A percentile compares a stretch with the other conserved stretches of the same genome.
Conservation (phyloP, 2,797 vertebrate genomes). For the Sciurus vulgaris region DNA sequence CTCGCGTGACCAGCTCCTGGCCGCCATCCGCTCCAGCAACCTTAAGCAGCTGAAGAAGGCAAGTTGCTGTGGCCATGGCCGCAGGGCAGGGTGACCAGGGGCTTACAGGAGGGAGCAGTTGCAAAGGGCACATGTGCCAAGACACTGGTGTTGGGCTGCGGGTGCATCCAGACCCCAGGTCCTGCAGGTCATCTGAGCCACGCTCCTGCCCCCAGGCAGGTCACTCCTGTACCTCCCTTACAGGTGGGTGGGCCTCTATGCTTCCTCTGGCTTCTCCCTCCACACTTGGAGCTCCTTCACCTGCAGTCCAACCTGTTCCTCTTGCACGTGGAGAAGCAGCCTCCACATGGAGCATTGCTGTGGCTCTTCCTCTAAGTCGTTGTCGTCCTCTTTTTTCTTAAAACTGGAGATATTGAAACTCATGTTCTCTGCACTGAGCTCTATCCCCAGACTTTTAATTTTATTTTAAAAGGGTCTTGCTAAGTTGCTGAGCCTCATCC, state of each 20-base stretch:
- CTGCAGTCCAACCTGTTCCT: neutral
- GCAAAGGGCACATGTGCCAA: too few relatives aligned
- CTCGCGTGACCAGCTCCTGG: constrained; percentile 97
- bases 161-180: neutral
- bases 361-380: too few relatives aligned
- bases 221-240: too few relatives aligned
- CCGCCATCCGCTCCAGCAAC: constrained; percentile 95
- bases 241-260: too few relatives aligned
- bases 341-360: neutral
- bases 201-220: neutral
- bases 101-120: neutral
- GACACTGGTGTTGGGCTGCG: neutral
- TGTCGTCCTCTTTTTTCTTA: too few relatives aligned
- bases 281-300: neutral
- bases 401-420: too few relatives aligned
- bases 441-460: too few relatives aligned
- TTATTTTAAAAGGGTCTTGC: too few relatives aligned
- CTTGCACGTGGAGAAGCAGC: neutral
- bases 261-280: neutral
- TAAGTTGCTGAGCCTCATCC: too few relatives aligned
- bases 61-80: constrained; percentile 33
- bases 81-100: neutral
- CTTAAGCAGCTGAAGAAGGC: constrained; percentile 96
- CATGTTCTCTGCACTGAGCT: neutral
- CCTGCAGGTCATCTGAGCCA: neutral